A percentile compares a stretch with the other conserved stretches of the same genome.
Evolutionary conservation across 2,888 invertebrate genomes (phyloP).

Genomic region (Athalia cordata): DNA sequence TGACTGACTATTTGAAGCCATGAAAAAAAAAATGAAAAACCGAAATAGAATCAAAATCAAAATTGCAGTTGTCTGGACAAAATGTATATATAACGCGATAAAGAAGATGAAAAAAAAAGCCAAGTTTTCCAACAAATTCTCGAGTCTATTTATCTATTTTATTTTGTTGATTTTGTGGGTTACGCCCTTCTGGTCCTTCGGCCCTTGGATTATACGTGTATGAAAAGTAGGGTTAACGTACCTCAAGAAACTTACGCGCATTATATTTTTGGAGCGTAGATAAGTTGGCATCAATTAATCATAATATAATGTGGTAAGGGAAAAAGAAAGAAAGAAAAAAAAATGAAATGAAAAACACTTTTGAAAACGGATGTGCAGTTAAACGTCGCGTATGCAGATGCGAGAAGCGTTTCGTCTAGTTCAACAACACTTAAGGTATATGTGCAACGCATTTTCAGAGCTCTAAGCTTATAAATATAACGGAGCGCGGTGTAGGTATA

Average conservation of each 20-base stretch:
- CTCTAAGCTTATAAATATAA: conserved; percentile 31
- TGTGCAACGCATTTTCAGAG: no score
- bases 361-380: conserved; percentile 53
- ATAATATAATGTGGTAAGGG: not conserved
- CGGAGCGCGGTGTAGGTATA: not conserved
- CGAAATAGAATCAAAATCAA: no score
- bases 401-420: conserved; percentile 36
- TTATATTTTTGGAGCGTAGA: not conserved
- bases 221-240: not conserved
- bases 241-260: not conserved
- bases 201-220: not conserved
- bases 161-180: not conserved
- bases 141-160: not conserved
- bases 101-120: not conserved
- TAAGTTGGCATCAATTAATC: not conserved
- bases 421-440: not conserved
- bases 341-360: conserved; percentile 53
- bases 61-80: no score
- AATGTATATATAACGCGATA: not conserved
- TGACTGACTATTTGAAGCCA: no score
- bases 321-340: not conserved
- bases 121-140: no score
- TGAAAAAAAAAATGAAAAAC: no score
- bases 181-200: not conserved
- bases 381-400: conserved; percentile 47